phyloP scores from a whole-genome alignment of 2,888 invertebrate species.

The Phyto melanocephala region DNA sequence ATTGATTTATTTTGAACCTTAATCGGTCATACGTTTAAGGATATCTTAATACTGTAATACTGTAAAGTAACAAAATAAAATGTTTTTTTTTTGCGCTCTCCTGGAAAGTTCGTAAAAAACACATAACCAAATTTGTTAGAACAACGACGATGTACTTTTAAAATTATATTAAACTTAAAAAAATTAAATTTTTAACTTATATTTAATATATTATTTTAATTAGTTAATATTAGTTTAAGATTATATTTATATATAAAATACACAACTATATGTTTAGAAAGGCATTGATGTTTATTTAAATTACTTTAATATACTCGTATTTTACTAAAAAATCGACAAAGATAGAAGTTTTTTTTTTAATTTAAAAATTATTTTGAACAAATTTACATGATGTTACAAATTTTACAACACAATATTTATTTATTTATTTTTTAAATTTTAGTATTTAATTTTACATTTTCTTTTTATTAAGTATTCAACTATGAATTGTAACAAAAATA shows the following conservation, averaged over 20 bases:
- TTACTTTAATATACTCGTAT: constrained; percentile 42
- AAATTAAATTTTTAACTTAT: no score
- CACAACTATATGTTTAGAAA: constrained; percentile 61
- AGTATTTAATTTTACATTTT: not conserved
- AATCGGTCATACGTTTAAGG: no score
- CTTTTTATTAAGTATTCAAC: constrained; percentile 14
- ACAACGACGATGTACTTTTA: no score
- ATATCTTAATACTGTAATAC: no score
- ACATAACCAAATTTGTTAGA: no score
- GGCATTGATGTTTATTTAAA: constrained; percentile 55
- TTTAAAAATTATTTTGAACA: constrained; percentile 27
- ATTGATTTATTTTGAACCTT: no score
- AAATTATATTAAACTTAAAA: no score
- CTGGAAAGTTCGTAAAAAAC: no score
- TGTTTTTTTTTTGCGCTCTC: no score
- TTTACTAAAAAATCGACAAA: constrained; percentile 33
- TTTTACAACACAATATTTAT: constrained; percentile 31
- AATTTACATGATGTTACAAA: constrained; percentile 33
- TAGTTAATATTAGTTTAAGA: constrained; percentile 26
- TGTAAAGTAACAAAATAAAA: no score
- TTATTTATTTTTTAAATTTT: not conserved
- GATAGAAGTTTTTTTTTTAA: constrained; percentile 44
- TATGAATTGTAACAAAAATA: constrained; percentile 16
- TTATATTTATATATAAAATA: constrained; percentile 48
- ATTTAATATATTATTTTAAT: not conserved